Evolutionary conservation across 2,888 invertebrate species (phyloP).

Genomic region (Lypha dubia): DNA sequence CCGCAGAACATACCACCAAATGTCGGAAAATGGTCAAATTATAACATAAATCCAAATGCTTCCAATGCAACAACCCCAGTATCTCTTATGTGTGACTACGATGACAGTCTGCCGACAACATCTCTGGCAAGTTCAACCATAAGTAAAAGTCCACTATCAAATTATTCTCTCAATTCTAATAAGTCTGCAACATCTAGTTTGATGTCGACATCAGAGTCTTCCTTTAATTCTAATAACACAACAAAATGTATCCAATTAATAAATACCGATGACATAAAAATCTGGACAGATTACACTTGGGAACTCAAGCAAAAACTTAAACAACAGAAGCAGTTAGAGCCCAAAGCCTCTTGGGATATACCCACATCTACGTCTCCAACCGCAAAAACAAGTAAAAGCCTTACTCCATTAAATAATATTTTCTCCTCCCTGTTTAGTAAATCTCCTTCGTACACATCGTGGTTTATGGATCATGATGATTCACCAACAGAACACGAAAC

Average conservation of each 20-base stretch:
- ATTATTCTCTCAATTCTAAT: conserved; percentile 72
- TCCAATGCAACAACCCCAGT: conserved; percentile 31
- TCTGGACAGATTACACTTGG: conserved; percentile 81
- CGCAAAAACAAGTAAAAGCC: conserved; percentile 73
- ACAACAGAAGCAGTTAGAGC: conserved; percentile 23
- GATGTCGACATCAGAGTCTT: conserved; percentile 61
- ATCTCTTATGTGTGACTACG: conserved; percentile 57
- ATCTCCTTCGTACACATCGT: conserved; percentile 78
- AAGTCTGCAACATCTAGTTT: conserved; percentile 71
- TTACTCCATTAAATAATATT: conserved; percentile 78
- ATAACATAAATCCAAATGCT: not conserved
- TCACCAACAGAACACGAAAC: conserved; percentile 33
- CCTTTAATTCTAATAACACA: conserved; percentile 56
- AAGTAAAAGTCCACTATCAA: conserved; percentile 62
- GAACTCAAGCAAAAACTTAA: conserved; percentile 65
- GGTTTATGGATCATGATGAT: conserved; percentile 73
- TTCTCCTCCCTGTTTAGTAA: conserved; percentile 79
- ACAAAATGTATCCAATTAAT: conserved; percentile 78
- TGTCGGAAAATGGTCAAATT: not conserved
- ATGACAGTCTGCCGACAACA: conserved; percentile 71
- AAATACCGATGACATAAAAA: conserved; percentile 83
- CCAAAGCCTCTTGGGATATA: conserved; percentile 59
- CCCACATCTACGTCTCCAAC: conserved; percentile 9
- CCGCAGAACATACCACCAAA: conserved; percentile 39
- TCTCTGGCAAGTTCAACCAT: conserved; percentile 58